Base-by-base conservation (phyloP, 2,888 invertebrate species). In the Leptogaster cylindrica region DNA sequence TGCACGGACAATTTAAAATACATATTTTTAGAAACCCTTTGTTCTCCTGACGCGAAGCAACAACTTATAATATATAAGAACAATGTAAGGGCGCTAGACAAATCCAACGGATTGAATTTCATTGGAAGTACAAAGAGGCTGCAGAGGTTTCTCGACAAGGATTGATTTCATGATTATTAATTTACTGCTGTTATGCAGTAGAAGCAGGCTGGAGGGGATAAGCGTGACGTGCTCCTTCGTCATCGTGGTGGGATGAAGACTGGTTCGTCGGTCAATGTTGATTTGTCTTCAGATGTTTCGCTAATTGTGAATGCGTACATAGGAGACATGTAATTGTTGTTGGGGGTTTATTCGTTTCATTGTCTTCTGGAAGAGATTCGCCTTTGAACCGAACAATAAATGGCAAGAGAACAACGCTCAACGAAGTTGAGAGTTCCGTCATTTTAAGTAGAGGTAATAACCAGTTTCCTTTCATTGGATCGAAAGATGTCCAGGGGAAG, bases 391-490 rank as follows among this genome's bases (percentile, higher is more conserved):
- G n/a, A n/a, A n/a, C n/a, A n/a, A n/a, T n/a, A 41, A 41, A n/a
- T 36, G 25, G 36, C 36, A 39, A 55, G 36, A 23, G 33, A 55
- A 36, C 23, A 55, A 55, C 10, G 10, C 25, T 55, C 55, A 23
- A 33, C 14, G 20, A n/a, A 39, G 33, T 31, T 27, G 33, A 55
- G 55, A 12, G 36, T 25, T 55, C 39, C 39, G 23, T 55, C 33
- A 55, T 55, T 23, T 33, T 33, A 33, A 36, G 12, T 51, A 28
- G 27, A 20, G 8, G 36, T 33, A 55, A 41, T 18, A 55, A 55
- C 55, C 55, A 55, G 55, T 55, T 55, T 55, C 36, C 36, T 55
- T 55, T 55, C 36, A 36, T 55, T 36, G 23, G 20, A 23, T 36
- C 33, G 23, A 12, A 16, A 39, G 55, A 18, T 36, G 39, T 23